Evolutionary conservation across 2,797 vertebrate genomes (phyloP).

Genomic region (Balearica regulorum): DNA sequence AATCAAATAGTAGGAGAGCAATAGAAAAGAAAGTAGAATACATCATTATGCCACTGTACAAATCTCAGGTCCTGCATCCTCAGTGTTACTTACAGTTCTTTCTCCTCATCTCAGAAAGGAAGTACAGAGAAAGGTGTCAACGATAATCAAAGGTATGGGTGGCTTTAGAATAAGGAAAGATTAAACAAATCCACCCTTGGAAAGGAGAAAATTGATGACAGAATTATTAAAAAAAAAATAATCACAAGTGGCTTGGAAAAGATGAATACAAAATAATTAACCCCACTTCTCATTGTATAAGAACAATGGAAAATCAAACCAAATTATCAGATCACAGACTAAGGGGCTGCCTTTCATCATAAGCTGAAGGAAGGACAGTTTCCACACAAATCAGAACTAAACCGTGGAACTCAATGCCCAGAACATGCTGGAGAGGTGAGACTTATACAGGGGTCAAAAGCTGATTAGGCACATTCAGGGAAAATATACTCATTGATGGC

Average conservation of each 20-base stretch:
- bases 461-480: not conserved
- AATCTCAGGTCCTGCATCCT: not conserved
- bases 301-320: not conserved
- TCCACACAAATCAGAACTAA: not conserved
- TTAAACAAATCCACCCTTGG: not conserved
- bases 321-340: not conserved
- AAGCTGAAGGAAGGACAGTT: not conserved
- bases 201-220: not conserved
- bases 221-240: not conserved
- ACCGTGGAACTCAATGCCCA: accelerated
- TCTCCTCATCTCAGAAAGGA: not conserved
- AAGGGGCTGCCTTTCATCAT: not conserved
- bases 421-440: not conserved
- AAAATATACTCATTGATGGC: not conserved
- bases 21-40: not conserved
- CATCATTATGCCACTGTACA: not conserved
- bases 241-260: not conserved
- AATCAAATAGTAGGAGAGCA: not conserved
- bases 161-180: not conserved
- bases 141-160: not conserved
- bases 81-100: not conserved
- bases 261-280: not conserved
- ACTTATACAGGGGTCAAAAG: not conserved
- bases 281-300: not conserved
- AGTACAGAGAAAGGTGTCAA: not conserved